These are phyloP conservation scores for Thelaira solivaga DNA, from an alignment of 2,888 invertebrate species.

Conservation along the genomic window DNA sequence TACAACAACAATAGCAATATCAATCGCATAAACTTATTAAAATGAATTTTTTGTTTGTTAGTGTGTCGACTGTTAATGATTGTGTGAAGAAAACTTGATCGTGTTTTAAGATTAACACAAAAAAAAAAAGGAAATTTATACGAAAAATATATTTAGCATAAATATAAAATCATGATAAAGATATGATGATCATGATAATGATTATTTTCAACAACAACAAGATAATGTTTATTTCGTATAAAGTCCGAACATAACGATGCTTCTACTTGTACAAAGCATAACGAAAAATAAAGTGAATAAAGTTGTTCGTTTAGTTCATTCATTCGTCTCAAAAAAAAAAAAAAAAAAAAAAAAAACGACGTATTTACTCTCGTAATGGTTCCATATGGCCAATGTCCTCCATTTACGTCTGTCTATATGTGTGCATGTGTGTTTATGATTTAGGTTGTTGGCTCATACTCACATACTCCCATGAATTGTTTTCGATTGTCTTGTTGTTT, in stretches of 20 bases:
- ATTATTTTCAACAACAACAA: slow-evolving; percentile 43
- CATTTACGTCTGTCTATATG: slow-evolving; percentile 2
- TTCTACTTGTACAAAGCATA: background rate
- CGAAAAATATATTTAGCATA: slow-evolving; percentile 35
- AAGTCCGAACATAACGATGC: background rate
- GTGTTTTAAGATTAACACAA: slow-evolving; percentile 49
- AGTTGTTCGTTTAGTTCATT: slow-evolving; percentile 68
- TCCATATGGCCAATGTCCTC: slow-evolving; percentile 59
- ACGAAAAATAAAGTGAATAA: slow-evolving; percentile 51
- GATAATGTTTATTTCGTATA: slow-evolving; percentile 31
- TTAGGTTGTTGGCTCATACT: slow-evolving; percentile 27
- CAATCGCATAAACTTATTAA: background rate
- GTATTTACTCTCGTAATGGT: slow-evolving; percentile 65
- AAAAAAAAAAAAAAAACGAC: background rate
- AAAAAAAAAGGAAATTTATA: background rate
- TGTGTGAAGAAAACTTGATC: slow-evolving; percentile 63
- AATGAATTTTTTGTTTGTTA: background rate
- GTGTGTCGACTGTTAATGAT: slow-evolving; percentile 53
- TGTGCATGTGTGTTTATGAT: background rate
- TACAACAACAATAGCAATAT: slow-evolving; percentile 8
- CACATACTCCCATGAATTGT: slow-evolving; percentile 56
- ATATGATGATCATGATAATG: slow-evolving; percentile 41
- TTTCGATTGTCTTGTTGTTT: slow-evolving; percentile 65
- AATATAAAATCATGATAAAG: slow-evolving; percentile 45
- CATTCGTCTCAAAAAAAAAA: slow-evolving; percentile 67